Evolutionary conservation across 2,797 vertebrate species (phyloP).

Genomic region (Sebastes kiyomatsui): DNA sequence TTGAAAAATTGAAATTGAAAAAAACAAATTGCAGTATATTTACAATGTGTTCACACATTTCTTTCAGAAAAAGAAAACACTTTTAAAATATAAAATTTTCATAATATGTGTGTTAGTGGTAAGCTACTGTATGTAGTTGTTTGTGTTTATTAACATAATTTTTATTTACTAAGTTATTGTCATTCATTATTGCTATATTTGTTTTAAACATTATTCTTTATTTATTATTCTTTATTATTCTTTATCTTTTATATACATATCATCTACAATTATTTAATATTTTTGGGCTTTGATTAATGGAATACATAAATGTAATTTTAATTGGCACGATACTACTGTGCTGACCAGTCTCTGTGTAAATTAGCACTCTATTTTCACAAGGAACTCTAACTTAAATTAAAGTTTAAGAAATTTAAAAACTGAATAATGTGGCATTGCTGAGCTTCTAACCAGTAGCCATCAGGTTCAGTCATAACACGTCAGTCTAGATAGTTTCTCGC

Average conservation of each 20-base stretch:
- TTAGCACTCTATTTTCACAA: not conserved
- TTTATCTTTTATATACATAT: not conserved
- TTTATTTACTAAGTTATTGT: not conserved
- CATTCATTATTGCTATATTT: not conserved
- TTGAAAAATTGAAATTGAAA: too few species aligned
- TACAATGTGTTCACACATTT: too few species aligned
- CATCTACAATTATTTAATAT: not conserved
- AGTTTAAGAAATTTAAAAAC: not conserved
- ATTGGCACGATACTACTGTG: not conserved
- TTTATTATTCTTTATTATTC: too few species aligned
- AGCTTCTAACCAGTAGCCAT: constrained; percentile 15
- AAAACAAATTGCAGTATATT: too few species aligned
- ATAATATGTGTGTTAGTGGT: not conserved
- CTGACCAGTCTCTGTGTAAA: not conserved
- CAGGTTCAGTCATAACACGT: constrained; percentile 17
- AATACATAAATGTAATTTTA: not conserved
- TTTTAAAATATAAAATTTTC: rapidly evolving
- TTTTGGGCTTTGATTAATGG: not conserved
- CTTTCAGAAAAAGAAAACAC: too few species aligned
- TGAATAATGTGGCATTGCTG: not conserved
- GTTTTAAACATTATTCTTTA: not conserved
- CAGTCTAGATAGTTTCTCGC: constrained; percentile 21
- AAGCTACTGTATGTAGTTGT: not conserved
- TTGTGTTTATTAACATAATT: not conserved
- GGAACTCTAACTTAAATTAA: not conserved